Conservation (phyloP, 2,113 vertebrate genomes). For the Seriola rivoliana region DNA sequence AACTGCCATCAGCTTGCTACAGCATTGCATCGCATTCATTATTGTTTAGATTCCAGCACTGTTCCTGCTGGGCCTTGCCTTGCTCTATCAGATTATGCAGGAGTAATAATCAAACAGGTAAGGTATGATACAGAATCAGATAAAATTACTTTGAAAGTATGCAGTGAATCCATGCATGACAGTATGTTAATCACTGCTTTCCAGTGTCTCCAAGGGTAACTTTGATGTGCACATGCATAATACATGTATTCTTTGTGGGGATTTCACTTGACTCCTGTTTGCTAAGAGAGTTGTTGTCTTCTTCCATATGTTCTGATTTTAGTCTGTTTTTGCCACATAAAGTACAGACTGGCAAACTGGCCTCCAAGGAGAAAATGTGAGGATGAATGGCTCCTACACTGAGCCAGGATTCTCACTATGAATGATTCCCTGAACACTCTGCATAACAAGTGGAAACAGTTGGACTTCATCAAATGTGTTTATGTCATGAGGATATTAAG, state of each 20-base stretch:
- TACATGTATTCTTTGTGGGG: constrained; percentile 2
- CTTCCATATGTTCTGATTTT: constrained; percentile 38
- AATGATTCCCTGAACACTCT: constrained; percentile 24
- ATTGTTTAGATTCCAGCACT: constrained; percentile 4
- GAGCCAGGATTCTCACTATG: constrained; percentile 18
- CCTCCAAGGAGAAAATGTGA: constrained; percentile 19
- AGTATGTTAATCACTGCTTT: constrained; percentile 13
- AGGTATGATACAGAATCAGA: not conserved
- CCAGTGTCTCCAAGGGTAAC: not conserved
- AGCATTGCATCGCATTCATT: constrained; percentile 21
- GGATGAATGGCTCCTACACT: constrained; percentile 6
- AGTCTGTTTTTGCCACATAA: constrained; percentile 9
- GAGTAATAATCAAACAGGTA: not conserved
- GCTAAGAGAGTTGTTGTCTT: constrained; percentile 23
- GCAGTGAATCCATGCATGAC: not conserved
- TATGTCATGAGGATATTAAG: constrained; percentile 10
- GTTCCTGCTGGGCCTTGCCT: not conserved
- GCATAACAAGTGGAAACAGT: constrained; percentile 57
- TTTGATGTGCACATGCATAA: constrained; percentile 6
- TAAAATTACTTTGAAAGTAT: too few species aligned
- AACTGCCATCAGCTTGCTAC: not conserved
- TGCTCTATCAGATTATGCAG: not conserved
- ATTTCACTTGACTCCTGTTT: constrained; percentile 15
- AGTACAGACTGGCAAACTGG: constrained; percentile 21
- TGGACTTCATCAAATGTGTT: constrained; percentile 43